Evolutionary conservation across 2,797 vertebrate species (phyloP).

Genomic region (Pseudochirops corinnae): DNA sequence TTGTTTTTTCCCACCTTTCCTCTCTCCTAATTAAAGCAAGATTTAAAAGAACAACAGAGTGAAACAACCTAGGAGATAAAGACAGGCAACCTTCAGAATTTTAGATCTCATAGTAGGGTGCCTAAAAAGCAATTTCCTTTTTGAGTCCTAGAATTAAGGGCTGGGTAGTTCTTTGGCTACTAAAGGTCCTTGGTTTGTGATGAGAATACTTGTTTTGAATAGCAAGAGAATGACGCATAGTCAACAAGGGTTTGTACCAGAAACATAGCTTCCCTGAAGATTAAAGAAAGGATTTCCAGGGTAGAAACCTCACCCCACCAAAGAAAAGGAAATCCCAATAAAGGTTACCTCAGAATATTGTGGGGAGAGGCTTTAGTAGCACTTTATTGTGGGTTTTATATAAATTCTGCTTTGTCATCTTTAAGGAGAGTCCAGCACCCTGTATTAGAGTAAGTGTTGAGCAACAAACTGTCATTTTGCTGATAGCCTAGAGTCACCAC

Average conservation of each 20-base stretch:
- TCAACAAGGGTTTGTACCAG: neutral
- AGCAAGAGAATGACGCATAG: neutral
- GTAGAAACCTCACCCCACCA: neutral
- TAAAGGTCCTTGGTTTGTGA: neutral
- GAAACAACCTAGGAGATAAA: neutral
- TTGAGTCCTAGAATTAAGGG: neutral
- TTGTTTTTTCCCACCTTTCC: neutral
- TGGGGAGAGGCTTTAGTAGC: neutral
- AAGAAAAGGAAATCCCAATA: neutral
- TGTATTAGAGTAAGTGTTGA: neutral
- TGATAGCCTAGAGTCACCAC: neutral
- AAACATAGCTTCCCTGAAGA: neutral
- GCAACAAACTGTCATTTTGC: neutral
- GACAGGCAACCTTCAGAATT: neutral
- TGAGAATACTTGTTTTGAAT: neutral
- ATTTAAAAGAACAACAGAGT: neutral
- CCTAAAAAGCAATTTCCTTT: neutral
- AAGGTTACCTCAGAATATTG: neutral
- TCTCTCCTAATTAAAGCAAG: neutral
- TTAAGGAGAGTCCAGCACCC: neutral
- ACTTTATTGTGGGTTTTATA: neutral
- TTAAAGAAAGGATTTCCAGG: neutral
- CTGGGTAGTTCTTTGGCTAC: neutral
- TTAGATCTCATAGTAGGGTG: neutral
- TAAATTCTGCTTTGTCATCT: neutral